phyloP scores from a whole-genome alignment of 2,797 vertebrate species.

The Artibeus lituratus region DNA sequence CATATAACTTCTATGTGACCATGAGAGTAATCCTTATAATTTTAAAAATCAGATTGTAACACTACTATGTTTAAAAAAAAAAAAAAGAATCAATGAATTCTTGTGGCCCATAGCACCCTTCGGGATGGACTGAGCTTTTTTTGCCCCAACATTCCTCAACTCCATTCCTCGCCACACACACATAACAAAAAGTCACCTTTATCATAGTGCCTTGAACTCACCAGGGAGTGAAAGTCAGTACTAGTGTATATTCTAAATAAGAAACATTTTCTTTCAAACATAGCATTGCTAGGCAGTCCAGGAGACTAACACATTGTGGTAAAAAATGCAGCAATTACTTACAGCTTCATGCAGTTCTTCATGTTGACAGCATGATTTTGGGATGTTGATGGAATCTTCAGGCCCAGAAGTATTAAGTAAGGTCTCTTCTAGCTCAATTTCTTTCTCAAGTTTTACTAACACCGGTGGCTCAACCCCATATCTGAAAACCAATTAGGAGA shows the following conservation, averaged over 20 bases:
- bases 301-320: background rate
- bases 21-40: background rate
- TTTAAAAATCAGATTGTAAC: background rate
- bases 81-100: background rate
- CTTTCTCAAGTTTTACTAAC: constrained; percentile 96
- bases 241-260: background rate
- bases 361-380: constrained; percentile 93
- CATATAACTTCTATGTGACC: background rate
- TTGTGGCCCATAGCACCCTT: background rate
- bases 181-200: background rate
- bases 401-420: constrained; percentile 88
- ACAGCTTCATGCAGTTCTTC: constrained; percentile 93
- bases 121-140: background rate
- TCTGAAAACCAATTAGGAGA: constrained; percentile 79
- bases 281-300: background rate
- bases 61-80: background rate
- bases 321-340: constrained; percentile 68
- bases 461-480: constrained; percentile 96
- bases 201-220: background rate
- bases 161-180: background rate
- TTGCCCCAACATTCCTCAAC: background rate
- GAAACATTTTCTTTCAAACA: background rate
- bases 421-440: constrained; percentile 97
- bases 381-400: constrained; percentile 86
- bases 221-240: background rate